Percentiles rank a stretch among this genome's conserved stretches.
phyloP scores from a whole-genome alignment of 2,797 vertebrate species.

The Cygnus olor region DNA sequence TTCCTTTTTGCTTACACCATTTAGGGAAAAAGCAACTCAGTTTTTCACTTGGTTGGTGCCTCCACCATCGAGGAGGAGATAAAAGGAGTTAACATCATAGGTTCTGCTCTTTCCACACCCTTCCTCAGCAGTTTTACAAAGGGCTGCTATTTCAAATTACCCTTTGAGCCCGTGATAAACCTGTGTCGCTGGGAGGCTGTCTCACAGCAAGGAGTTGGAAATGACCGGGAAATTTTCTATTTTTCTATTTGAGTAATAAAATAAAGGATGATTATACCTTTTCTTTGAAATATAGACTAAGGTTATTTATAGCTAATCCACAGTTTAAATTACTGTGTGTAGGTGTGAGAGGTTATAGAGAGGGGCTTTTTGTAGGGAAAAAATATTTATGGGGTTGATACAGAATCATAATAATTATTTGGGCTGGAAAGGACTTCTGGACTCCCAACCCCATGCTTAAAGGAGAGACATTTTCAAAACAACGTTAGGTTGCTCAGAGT shows the following conservation, averaged over 20 bases:
- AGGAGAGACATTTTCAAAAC: background rate
- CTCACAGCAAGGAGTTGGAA: background rate
- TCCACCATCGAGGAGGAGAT: background rate
- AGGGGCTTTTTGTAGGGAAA: background rate
- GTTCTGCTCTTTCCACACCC: background rate
- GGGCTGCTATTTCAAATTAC: conserved; percentile 24
- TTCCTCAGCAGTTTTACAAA: conserved; percentile 5
- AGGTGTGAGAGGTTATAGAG: conserved; percentile 26
- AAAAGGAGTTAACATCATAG: background rate
- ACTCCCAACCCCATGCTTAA: background rate
- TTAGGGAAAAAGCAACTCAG: background rate
- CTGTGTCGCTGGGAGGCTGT: background rate
- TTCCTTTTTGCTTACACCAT: background rate
- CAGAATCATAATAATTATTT: background rate
- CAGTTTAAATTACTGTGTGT: background rate
- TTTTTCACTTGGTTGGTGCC: background rate
- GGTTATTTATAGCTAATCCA: conserved; percentile 40
- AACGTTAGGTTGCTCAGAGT: background rate
- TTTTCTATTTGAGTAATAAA: background rate
- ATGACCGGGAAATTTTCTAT: background rate
- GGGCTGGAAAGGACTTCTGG: background rate
- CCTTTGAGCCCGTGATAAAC: conserved; percentile 13
- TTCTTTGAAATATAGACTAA: conserved; percentile 5
- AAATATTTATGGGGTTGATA: background rate
- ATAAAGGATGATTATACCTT: conserved; percentile 10